Evolutionary conservation across 2,113 vertebrate species (phyloP), one percentile per base, ranked within the genome.

Genomic region (Dipodomys stephensi): DNA sequence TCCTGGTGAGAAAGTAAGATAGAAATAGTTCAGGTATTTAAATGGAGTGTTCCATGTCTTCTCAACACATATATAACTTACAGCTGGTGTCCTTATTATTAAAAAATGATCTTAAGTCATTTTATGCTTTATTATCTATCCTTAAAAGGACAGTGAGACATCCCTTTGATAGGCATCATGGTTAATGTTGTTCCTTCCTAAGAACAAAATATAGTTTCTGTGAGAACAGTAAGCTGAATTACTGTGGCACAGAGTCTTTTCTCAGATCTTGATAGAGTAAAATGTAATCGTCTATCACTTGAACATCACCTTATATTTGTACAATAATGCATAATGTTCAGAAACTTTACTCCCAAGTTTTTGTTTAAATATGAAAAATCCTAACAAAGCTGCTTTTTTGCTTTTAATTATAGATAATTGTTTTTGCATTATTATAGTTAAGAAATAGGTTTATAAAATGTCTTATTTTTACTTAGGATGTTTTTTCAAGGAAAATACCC

Each of bases 21-120:
- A 77, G 39, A 92, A 94, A n/a, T 83, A 76, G 12, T 69, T 74
- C 15, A 46, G 19, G 5, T 81, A 89, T 88, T 85, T 16, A 46
- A 79, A 74, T 86, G 49, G 53, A 67, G 72, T 18, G 23, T 23
- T 53, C 6, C 6, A 0, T 80, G 25, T 79, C 64, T 78, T 88
- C 68, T 77, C n/a, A 64, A 11, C 49, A 39, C 60, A 32, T 35
- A 35, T 35, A 35, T 32, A 68, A 39, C 32, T 19, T 69, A 7
- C 39, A 49, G 23, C 10, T 74, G n/a, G 71, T 23, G 91, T 11
- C 39, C 13, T 83, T 32, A 32, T 39, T 83, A 12, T 79, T 44
- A 93, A 88, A 39, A 60, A 81, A 72, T 49, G 12, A 83, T 53
- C 57, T 39, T 28, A 44, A 81, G 39, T 76, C 28, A 60, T 92